Base-by-base conservation (phyloP, 1,140 invertebrate genomes). In the Zaprionus lachaisei region DNA sequence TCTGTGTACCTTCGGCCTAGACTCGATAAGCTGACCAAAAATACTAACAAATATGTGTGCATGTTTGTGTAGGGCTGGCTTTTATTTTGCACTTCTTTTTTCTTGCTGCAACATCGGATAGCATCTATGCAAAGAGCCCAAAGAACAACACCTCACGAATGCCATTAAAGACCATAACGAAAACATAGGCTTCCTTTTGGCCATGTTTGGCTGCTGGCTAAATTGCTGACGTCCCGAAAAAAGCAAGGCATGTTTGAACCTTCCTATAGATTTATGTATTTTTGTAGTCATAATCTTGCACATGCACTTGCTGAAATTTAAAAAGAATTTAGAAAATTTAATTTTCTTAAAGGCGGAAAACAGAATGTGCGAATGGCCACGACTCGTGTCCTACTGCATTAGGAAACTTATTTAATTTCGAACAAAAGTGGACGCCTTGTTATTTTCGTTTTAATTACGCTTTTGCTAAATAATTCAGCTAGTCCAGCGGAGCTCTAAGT, bases 21-120 rank as follows among this genome's bases (percentile, higher is more conserved):
- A 20, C 55, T 65, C 61, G 73, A 76, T 76, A 76, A 76, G 68
- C 68, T 76, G 44, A n/a, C 72, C 72, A 76, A 72, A 72, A 72
- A 72, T 71, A 68, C 71, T 72, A 65, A 76, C 61, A 76, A 65
- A 64, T 64, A 76, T 76, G 60, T 51, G 41, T 63, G 49, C 44
- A 11, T 31, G 55, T 9, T 66, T 55, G 56, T 61, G 54, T 65
- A 61, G 44, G 61, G 61, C 41, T 24, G 22, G 9, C 37, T 64
- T 72, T 34, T 58, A 71, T 65, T 65, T 76, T 60, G 44, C 55
- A 66, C 73, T 55, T 65, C 60, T 76, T 44, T 72, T 72, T 51
- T 51, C 9, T 22, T 17, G 47, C 11, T 68, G 15, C 54, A 63
- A 60, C 55, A 58, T 44, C 22, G 37, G 56, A 44, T 17, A 54